Evolutionary conservation across 2,113 vertebrate species (phyloP), one percentile per base, ranked within the genome.

Genomic region (Sinocyclocheilus rhinocerous): DNA sequence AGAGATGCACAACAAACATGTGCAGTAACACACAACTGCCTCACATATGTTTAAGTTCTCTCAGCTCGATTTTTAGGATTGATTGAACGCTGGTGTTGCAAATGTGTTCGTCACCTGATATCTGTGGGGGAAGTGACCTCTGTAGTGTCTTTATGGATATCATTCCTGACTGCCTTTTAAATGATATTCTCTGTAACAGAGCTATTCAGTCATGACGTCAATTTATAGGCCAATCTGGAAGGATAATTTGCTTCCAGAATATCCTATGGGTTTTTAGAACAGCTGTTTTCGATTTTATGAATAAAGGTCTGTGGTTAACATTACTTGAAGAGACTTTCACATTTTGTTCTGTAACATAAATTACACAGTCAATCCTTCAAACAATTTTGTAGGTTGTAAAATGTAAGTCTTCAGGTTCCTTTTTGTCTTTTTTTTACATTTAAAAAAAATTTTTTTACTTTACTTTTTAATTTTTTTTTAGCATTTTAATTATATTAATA

Each of bases 1-100:
- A 42, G 84, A 88, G 83, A 87, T 84, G 86, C 36, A 39, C 70
- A 88, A 83, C 50, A 84, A 20, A 85, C 29, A 76, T 29, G 48
- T 89, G 88, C 22, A 22, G 6, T 33, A 26, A 39, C 57, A 79
- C 84, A 70, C 76, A 57, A 57, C 16, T 42, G 76, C 59, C 18
- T 22, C 67, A 1, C 67, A 70, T 36, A 70, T 36, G 29, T 29
- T 70, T 29, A 36, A 36, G 67, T 33, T 70, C 11, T 76, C 22
- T 22, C 11, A 5, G 5, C 26, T 39, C 22, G 33, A 10, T 63
- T 61, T 33, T 52, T 12, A 16, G 11, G 52, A 16, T 39, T 61
- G 55, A 42, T 59, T 80, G 33, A 61, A 42, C 3, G 13, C 13
- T 57, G 22, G 22, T 42, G 22, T 24, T 63, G 20, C 57, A 80